These are phyloP conservation scores for Notarius lentiginosus DNA, from an alignment of 2,113 vertebrate genomes.

Conservation along the genomic window DNA sequence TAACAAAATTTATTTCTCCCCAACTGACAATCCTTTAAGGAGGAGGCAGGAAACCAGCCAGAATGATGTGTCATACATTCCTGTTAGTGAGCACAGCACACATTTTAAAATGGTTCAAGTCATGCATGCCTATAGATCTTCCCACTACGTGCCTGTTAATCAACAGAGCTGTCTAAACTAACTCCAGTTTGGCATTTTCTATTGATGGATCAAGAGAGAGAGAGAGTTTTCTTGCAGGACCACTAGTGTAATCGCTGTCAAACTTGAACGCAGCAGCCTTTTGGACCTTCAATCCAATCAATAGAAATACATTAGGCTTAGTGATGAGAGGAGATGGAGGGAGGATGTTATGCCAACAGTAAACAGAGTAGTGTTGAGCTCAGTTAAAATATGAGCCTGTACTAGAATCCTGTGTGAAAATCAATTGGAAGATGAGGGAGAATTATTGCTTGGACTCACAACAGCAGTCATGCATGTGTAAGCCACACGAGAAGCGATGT, in stretches of 20 bases:
- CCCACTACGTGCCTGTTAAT: slow-evolving; percentile 56
- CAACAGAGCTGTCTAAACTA: slow-evolving; percentile 67
- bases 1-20: slow-evolving; percentile 89
- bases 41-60: slow-evolving; percentile 82
- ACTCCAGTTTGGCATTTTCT: slow-evolving; percentile 58
- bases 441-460: slow-evolving; percentile 46
- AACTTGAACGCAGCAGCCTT: slow-evolving; percentile 35
- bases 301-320: slow-evolving; percentile 48
- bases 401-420: slow-evolving; percentile 34
- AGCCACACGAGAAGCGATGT: slow-evolving; percentile 34
- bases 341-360: slow-evolving; percentile 41
- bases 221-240: slow-evolving; percentile 17
- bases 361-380: slow-evolving; percentile 44
- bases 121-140: slow-evolving; percentile 67
- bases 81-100: slow-evolving; percentile 75
- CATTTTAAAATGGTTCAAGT: slow-evolving; percentile 76
- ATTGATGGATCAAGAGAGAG: slow-evolving; percentile 32
- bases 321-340: slow-evolving; percentile 41
- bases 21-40: slow-evolving; percentile 86
- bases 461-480: slow-evolving; percentile 39
- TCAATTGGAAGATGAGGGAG: slow-evolving; percentile 50
- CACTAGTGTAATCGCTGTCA: slow-evolving; percentile 40
- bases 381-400: slow-evolving; percentile 45
- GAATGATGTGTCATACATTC: slow-evolving; percentile 74
- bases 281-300: slow-evolving; percentile 45